A percentile compares a stretch with the other conserved stretches of the same genome.
Evolutionary conservation across 1,140 invertebrate species (phyloP).

Genomic region (Ooceraea biroi): DNA sequence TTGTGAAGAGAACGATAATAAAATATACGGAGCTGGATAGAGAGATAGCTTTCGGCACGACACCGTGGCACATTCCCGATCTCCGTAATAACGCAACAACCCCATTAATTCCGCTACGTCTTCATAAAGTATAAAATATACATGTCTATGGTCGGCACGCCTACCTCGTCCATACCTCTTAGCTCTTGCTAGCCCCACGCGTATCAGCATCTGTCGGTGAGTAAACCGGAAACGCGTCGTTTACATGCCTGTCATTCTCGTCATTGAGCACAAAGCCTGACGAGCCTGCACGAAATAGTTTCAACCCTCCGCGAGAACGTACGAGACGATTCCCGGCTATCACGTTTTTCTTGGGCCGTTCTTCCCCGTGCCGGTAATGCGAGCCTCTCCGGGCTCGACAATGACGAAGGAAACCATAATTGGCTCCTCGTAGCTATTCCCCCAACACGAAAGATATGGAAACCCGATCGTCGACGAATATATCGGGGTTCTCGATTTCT

Average conservation of each 20-base stretch:
- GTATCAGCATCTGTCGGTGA: slow-evolving; percentile 59
- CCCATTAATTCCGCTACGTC: slow-evolving; percentile 48
- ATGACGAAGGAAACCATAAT: slow-evolving; percentile 70
- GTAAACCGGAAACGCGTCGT: slow-evolving; percentile 70
- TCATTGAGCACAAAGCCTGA: slow-evolving; percentile 63
- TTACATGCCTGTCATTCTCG: slow-evolving; percentile 66
- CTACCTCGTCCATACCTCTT: slow-evolving; percentile 50
- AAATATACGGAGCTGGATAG: not conserved
- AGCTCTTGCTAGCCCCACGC: slow-evolving; percentile 8
- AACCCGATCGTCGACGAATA: slow-evolving; percentile 41
- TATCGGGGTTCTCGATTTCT: slow-evolving; percentile 62
- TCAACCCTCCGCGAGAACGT: slow-evolving; percentile 54
- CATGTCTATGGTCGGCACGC: slow-evolving; percentile 42
- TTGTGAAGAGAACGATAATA: no score
- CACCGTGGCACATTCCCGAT: not conserved
- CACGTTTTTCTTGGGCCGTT: slow-evolving; percentile 51
- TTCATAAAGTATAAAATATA: slow-evolving; percentile 43
- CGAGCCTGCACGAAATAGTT: slow-evolving; percentile 47
- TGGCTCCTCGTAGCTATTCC: slow-evolving; percentile 66
- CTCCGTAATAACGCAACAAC: slow-evolving; percentile 21
- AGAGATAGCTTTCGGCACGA: not conserved
- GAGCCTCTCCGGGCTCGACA: slow-evolving; percentile 54
- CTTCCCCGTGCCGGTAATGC: slow-evolving; percentile 57
- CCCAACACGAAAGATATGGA: slow-evolving; percentile 24
- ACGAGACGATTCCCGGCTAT: slow-evolving; percentile 49